Conservation (phyloP, 2,888 invertebrate genomes). For the Cantharis nigra region DNA sequence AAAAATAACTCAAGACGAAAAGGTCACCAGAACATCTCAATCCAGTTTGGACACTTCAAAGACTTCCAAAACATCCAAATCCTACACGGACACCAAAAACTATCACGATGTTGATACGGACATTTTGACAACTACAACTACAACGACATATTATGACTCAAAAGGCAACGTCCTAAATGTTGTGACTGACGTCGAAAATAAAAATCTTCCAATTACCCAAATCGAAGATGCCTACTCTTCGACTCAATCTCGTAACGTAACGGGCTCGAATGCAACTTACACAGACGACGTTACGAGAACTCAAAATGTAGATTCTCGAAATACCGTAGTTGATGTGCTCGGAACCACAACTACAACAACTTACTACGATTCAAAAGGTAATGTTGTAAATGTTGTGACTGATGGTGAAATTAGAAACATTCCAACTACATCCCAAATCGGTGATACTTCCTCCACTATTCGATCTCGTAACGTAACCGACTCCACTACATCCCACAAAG, state of each 20-base stretch:
- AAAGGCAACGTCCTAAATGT: conserved; percentile 51
- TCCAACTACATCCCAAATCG: not conserved
- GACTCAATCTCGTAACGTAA: not conserved
- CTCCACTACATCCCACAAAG: conserved; percentile 35
- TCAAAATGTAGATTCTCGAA: not conserved
- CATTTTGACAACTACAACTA: conserved; percentile 45
- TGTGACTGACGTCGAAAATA: conserved; percentile 44
- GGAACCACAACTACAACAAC: conserved; percentile 47
- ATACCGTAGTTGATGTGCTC: not conserved
- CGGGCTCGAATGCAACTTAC: not conserved
- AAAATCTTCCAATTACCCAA: conserved; percentile 8
- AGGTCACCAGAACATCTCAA: conserved; percentile 11
- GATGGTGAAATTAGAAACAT: not conserved
- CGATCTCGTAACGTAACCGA: conserved; percentile 41
- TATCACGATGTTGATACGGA: conserved; percentile 36
- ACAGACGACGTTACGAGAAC: not conserved
- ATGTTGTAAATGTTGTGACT: conserved; percentile 45
- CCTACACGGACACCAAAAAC: conserved; percentile 39
- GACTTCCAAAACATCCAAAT: conserved; percentile 23
- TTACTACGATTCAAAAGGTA: conserved; percentile 52
- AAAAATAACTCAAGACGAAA: conserved; percentile 1
- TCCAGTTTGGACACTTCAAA: conserved; percentile 3
- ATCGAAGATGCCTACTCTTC: not conserved
- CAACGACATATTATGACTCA: conserved; percentile 53
- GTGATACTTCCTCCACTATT: not conserved